These are phyloP conservation scores for Dryococelus australis DNA, from an alignment of 2,888 invertebrate species.

Conservation along the genomic window DNA sequence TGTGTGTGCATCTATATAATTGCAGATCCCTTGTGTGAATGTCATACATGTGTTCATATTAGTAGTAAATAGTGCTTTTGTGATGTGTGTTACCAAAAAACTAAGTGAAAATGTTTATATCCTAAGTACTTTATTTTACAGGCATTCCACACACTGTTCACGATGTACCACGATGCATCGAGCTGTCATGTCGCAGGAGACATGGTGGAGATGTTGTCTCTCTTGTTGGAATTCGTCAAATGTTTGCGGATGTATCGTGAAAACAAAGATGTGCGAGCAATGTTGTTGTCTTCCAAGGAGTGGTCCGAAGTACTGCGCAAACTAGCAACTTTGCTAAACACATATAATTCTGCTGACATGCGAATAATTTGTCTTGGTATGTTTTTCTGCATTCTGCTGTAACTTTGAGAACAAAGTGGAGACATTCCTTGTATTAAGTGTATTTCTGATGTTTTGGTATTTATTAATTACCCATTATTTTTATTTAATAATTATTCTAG, in stretches of 20 bases:
- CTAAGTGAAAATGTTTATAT: background rate
- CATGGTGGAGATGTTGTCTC: conserved; percentile 78
- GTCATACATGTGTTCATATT: too few species aligned
- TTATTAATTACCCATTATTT: too few species aligned
- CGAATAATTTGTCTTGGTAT: conserved; percentile 79
- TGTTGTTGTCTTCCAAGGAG: conserved; percentile 79
- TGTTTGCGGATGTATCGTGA: conserved; percentile 68
- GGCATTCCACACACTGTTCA: conserved; percentile 89
- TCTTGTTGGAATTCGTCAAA: conserved; percentile 75
- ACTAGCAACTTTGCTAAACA: conserved; percentile 85
- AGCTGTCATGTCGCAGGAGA: conserved; percentile 87
- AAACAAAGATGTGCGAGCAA: conserved; percentile 66
- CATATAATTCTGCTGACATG: conserved; percentile 87
- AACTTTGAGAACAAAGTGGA: conserved; percentile 18
- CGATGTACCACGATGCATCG: conserved; percentile 93
- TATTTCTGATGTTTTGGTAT: too few species aligned
- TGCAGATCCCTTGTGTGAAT: too few species aligned
- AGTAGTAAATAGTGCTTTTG: too few species aligned
- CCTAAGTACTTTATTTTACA: conserved; percentile 59
- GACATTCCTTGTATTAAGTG: conserved; percentile 23
- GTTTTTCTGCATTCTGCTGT: conserved; percentile 40
- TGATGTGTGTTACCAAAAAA: too few species aligned
- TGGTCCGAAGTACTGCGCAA: conserved; percentile 89
- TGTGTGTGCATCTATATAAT: too few species aligned
- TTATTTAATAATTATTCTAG: too few species aligned